These are phyloP conservation scores for Aphodius sticticus DNA, from an alignment of 2,888 invertebrate species.

Conservation along the genomic window DNA sequence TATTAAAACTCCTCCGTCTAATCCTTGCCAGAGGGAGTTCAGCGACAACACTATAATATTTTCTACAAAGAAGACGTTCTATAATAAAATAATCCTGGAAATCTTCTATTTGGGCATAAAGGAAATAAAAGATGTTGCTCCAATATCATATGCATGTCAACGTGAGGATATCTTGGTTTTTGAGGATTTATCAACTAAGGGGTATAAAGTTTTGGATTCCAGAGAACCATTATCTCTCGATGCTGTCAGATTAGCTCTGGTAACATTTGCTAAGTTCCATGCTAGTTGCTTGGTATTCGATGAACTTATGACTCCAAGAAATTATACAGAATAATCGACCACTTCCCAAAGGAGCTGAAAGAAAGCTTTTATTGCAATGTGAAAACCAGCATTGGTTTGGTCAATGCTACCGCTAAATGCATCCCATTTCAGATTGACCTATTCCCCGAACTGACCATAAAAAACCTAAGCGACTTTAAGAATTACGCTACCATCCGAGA, in stretches of 20 bases:
- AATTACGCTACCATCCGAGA: conserved; percentile 45
- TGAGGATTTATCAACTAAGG: conserved; percentile 53
- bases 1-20: conserved; percentile 69
- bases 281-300: conserved; percentile 56
- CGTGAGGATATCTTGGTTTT: conserved; percentile 52
- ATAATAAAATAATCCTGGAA: conserved; percentile 56
- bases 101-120: conserved; percentile 51
- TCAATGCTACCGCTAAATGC: conserved; percentile 28
- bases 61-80: conserved; percentile 61
- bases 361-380: conserved; percentile 36
- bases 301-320: conserved; percentile 37
- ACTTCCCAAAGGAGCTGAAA: conserved; percentile 46
- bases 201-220: conserved; percentile 47
- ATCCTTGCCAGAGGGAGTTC: conserved; percentile 62
- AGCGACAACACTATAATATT: conserved; percentile 59
- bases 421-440: conserved; percentile 24
- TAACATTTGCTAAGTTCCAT: conserved; percentile 49
- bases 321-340: conserved; percentile 37
- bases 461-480: conserved; percentile 16
- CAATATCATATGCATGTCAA: conserved; percentile 53
- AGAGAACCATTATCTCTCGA: conserved; percentile 41
- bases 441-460: conserved; percentile 8
- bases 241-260: conserved; percentile 44
- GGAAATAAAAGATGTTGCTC: conserved; percentile 49
- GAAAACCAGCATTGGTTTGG: not conserved